Evolutionary conservation across 2,888 invertebrate species (phyloP), one percentile per base, ranked within the genome.

Genomic region (Aelia acuminata): DNA sequence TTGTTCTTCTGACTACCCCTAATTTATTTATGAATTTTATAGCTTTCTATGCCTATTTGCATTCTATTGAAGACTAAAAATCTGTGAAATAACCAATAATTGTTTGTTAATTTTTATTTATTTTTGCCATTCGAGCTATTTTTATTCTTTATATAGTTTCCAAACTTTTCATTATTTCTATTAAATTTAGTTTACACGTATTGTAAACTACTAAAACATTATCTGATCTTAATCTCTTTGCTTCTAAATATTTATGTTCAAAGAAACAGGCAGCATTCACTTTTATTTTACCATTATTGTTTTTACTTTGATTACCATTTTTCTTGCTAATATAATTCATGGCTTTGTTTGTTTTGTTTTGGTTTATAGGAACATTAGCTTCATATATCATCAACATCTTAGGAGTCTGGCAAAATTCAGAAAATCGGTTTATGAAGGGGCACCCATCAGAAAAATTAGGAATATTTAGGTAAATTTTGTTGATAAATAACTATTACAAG

Each of bases 351-450:
- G 57, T 57, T 57, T 57, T 57, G 31, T 63, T 63, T 63, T 63
- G 31, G 31, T 63, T 63, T 63, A 63, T 63, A 63, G 63, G 63
- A 63, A 63, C 63, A 63, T 63, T 63, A 63, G 63, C 63, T 63
- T 63, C 63, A 63, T 63, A 63, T 18, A 63, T 63, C 63, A 63
- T 63, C 63, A 63, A 63, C 63, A 63, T 63, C 63, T 63, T 63
- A 63, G 63, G 31, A 63, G 63, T 63, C 63, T 63, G 63, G 63
- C 63, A 63, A 63, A 63, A 63, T 63, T 63, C 63, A 31, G 63
- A 63, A 63, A 63, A 63, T 63, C 63, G 63, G 63, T 63, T 63
- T 63, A 63, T 31, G 63, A 63, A 63, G 63, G 63, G 63, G 63
- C 63, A 63, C 63, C 63, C 31, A 63, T 63, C 63, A 63, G 63